phyloP scores from a whole-genome alignment of 2,113 vertebrate species.

The Bos javanicus region DNA sequence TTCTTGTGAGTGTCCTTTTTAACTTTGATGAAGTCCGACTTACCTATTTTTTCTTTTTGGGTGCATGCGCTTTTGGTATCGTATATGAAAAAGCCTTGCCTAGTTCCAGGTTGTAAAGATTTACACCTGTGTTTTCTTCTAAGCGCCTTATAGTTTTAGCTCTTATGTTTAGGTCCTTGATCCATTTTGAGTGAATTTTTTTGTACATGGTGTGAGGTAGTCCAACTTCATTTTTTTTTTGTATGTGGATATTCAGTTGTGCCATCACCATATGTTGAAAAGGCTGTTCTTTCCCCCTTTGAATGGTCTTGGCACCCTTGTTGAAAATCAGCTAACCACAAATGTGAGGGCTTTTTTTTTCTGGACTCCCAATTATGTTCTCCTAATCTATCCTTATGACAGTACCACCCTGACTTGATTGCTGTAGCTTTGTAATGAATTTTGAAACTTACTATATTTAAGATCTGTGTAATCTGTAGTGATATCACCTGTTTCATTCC shows the following conservation, averaged over 20 bases:
- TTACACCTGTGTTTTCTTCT: not conserved
- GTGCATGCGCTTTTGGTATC: not conserved
- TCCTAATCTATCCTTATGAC: not conserved
- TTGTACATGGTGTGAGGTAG: not conserved
- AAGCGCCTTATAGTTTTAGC: not conserved
- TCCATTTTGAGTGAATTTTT: not conserved
- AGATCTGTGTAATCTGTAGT: not conserved
- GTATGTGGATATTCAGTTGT: not conserved
- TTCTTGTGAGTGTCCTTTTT: not conserved
- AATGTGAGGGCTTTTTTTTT: slow-evolving; percentile 10
- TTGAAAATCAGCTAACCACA: slow-evolving; percentile 20
- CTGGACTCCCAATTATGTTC: not conserved
- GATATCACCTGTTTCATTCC: not conserved
- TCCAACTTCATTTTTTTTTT: not conserved
- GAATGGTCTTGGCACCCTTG: not conserved
- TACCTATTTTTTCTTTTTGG: not conserved
- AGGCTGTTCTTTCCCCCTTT: not conserved
- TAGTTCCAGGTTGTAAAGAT: not conserved
- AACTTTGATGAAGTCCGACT: not conserved
- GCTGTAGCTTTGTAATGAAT: not conserved
- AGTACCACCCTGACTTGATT: not conserved
- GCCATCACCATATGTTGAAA: not conserved
- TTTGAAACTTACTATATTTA: not conserved
- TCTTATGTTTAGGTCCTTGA: not conserved
- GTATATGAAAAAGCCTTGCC: slow-evolving; percentile 3